phyloP scores from a whole-genome alignment of 2,797 vertebrate species.

The Orientallactaga sibirica region DNA sequence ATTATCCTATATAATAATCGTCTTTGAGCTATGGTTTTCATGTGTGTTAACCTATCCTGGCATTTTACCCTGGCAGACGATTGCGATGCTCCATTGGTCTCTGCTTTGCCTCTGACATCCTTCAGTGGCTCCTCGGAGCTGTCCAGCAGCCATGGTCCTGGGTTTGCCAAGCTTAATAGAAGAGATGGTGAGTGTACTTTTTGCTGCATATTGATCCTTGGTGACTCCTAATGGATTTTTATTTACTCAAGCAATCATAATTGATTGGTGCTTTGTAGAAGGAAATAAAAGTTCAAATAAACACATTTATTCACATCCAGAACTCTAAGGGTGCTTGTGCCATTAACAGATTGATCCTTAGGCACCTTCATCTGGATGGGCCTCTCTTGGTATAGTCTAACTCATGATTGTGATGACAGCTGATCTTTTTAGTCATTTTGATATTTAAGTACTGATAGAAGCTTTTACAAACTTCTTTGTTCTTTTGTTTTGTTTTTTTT shows the following conservation, averaged over 20 bases:
- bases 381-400: background rate
- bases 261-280: background rate
- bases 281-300: background rate
- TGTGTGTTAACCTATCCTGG: background rate
- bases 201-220: background rate
- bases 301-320: background rate
- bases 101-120: slow-evolving; percentile 90
- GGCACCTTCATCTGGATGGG: background rate
- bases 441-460: background rate
- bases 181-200: slow-evolving; percentile 92
- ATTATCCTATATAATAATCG: background rate
- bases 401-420: background rate
- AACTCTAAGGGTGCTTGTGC: background rate
- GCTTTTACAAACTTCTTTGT: background rate
- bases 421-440: background rate
- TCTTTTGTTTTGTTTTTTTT: background rate
- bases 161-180: slow-evolving; percentile 94
- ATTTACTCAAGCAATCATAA: background rate
- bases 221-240: background rate
- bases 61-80: slow-evolving; percentile 90
- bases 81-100: slow-evolving; percentile 92
- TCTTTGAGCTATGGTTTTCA: background rate
- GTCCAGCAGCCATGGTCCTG: slow-evolving; percentile 91
- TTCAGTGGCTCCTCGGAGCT: slow-evolving; percentile 95
- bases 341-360: background rate